phyloP scores from a whole-genome alignment of 2,113 vertebrate genomes.

The human region GRCh38 chr12:60208501-60209000 shows the following conservation, averaged over 20 bases:
- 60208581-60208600: background rate
- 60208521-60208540: background rate
- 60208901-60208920: background rate
- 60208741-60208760: background rate
- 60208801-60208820: background rate
- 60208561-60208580: background rate
- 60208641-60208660: background rate
- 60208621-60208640: background rate
- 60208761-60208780: background rate
- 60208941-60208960: background rate
- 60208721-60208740: background rate
- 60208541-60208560: background rate
- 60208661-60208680: background rate
- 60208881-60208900: background rate
- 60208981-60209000: background rate
- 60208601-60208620: background rate
- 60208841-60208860: background rate
- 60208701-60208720: background rate
- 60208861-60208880: background rate
- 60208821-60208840: background rate
- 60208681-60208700: background rate
- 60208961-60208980: background rate
- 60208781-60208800: background rate
- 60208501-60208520: background rate
- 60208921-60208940: background rate